Conservation (phyloP, 2,797 vertebrate genomes). For the Sebastes cheni region DNA sequence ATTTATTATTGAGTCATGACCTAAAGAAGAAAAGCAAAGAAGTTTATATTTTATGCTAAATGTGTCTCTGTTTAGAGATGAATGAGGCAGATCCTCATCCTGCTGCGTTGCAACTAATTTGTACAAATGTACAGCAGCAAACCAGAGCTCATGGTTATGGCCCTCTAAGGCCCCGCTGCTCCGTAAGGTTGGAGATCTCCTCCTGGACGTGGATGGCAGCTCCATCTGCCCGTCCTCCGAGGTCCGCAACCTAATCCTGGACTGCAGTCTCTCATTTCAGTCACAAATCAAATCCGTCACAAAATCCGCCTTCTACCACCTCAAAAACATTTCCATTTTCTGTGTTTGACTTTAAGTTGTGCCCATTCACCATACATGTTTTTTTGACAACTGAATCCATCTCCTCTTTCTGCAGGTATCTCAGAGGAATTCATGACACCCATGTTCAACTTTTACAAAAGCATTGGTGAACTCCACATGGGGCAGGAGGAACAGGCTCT, state of each 20-base stretch:
- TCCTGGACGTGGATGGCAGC: too few species aligned
- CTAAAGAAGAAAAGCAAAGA: background rate
- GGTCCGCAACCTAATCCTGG: too few species aligned
- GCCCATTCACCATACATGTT: background rate
- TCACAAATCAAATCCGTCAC: too few species aligned
- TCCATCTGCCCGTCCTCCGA: too few species aligned
- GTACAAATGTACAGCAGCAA: background rate
- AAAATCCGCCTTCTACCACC: too few species aligned
- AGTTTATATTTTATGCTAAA: background rate
- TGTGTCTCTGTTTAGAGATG: background rate
- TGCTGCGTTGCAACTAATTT: background rate
- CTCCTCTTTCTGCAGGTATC: conserved; percentile 83
- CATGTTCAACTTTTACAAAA: conserved; percentile 99
- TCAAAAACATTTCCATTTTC: too few species aligned
- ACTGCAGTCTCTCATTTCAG: too few species aligned
- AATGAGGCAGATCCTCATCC: background rate
- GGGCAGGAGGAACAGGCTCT: conserved; percentile 93
- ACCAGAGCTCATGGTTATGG: too few species aligned
- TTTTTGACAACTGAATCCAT: background rate
- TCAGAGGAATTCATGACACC: conserved; percentile 95
- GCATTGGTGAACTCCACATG: conserved; percentile 93
- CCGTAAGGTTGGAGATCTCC: too few species aligned
- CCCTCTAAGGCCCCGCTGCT: too few species aligned
- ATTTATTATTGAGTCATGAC: background rate
- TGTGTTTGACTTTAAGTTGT: background rate